Base-by-base conservation (phyloP, 1,140 invertebrate genomes). In the Zaprionus kolodkinae region DNA sequence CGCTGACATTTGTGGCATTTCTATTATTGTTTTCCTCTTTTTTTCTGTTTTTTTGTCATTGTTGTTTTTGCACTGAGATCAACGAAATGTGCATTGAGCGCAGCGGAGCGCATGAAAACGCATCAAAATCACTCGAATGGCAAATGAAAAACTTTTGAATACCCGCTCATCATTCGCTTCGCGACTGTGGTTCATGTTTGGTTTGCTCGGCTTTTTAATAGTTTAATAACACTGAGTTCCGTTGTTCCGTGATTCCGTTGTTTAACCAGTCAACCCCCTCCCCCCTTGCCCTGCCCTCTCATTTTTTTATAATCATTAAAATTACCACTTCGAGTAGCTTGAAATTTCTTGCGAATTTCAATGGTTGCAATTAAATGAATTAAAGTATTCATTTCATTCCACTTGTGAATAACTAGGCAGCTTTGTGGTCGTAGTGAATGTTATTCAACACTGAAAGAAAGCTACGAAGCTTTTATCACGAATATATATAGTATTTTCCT, bases 41-140 rank as follows among this genome's bases (percentile, higher is more conserved):
- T 45, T 30, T 6, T 30, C 6, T 30, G 27, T 1, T 3, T 10
- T n/a, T 63, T 50, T 40, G 48, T 56, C 35, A 9, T 48, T 61
- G 9, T 50, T 50, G 45, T 30, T 30, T 30, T 30, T 30, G 27
- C 27, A 30, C n/a, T n/a, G 40, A 69, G 69, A 71, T 73, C 50
- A 79, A 30, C 69, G 52, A 64, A 81, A 72, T 78, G 45, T 48
- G 76, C 76, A 76, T 72, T 61, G 52, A 67, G 63, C n/a, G 55
- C 80, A 83, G 35, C 76, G 73, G 63, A 78, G 75, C 78, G 79
- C 74, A 75, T 57, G 55, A 61, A 78, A 82, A 80, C 76, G 79
- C 80, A 82, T 72, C 76, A 79, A 76, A 83, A 69, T 76, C 81
- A 83, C 76, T 78, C 72, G 50, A 70, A 78, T 78, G 76, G 73